Base-by-base conservation (phyloP, 2,888 invertebrate species). In the Ophion costatus region DNA sequence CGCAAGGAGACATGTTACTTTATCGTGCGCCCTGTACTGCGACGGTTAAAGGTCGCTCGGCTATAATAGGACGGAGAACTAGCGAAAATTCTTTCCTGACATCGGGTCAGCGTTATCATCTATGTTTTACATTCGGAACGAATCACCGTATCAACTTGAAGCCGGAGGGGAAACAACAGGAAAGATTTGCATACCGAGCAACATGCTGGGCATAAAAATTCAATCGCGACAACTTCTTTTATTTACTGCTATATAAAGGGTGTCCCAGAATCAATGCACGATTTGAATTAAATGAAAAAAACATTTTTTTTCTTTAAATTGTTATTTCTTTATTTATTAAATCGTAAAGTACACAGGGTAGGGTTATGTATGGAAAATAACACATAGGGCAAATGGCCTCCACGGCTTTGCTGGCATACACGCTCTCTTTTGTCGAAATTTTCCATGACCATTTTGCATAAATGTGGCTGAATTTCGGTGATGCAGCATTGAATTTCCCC, bases 161-260 rank as follows among this genome's bases (percentile, higher is more conserved):
- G n/a, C 29, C 69, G 45, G 64, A 42, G 71, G 22, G 61, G 73
- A 77, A 82, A 79, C 80, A 82, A 80, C 80, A 74, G 75, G 78
- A 73, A 87, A 92, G 92, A 93, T 93, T 93, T 93, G 92, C 92
- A 93, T 93, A 90, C 88, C 91, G 77, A 77, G 80, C 73, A 90
- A 91, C 91, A 92, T 90, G 90, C 88, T 89, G 91, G 38, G 90
- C 91, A 92, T 92, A 93, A 93, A 93, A 93, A 93, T 93, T 92
- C 93, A 92, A 89, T 89, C 88, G 90, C 91, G 90, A 92, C 92
- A 93, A 93, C 92, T 93, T 92, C 91, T 91, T 93, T 93, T 93
- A 92, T 93, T 93, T 90, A 87, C 85, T 83, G 86, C 88, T 82
- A 80, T 73, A 51, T 70, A n/a, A n/a, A n/a, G n/a, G n/a, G n/a